These are phyloP conservation scores for Naja naja DNA, from an alignment of 2,113 vertebrate species.

Conservation along the genomic window DNA sequence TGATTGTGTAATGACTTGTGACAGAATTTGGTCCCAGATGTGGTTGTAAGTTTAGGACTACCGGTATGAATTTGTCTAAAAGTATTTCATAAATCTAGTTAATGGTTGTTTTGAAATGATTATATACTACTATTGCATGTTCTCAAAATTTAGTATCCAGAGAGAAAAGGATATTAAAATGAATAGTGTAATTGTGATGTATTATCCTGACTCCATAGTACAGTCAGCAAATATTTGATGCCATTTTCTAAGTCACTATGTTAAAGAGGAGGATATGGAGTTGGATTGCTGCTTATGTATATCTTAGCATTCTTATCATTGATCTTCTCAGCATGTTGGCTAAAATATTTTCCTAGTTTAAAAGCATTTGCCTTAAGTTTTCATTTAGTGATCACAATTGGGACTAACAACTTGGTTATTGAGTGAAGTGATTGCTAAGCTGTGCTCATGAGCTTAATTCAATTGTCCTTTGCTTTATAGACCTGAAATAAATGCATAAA, in stretches of 20 bases:
- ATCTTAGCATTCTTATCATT: slow-evolving; percentile 9
- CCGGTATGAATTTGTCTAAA: not conserved
- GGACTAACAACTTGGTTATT: not conserved
- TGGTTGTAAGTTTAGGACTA: not conserved
- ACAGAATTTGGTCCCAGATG: not conserved
- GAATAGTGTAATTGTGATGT: not conserved
- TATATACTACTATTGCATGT: not conserved
- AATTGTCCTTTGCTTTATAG: not conserved
- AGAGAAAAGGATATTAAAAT: slow-evolving; percentile 2
- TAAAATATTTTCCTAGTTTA: slow-evolving; percentile 9
- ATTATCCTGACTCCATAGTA: slow-evolving; percentile 16
- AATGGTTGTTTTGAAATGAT: not conserved
- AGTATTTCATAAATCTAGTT: not conserved
- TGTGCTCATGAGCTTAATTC: not conserved
- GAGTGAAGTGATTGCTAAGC: not conserved
- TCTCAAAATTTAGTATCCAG: slow-evolving; percentile 4
- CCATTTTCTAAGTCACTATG: slow-evolving; percentile 2
- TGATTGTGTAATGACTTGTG: not conserved
- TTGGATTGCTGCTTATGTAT: not conserved
- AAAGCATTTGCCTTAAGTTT: not conserved
- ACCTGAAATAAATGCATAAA: not conserved
- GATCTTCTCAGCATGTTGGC: slow-evolving; percentile 19
- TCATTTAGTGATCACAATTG: not conserved
- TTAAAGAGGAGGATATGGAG: slow-evolving; percentile 1
- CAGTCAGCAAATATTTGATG: slow-evolving; percentile 22